Evolutionary conservation across 2,888 invertebrate species (phyloP).

Genomic region (Chydorus sphaericus): DNA sequence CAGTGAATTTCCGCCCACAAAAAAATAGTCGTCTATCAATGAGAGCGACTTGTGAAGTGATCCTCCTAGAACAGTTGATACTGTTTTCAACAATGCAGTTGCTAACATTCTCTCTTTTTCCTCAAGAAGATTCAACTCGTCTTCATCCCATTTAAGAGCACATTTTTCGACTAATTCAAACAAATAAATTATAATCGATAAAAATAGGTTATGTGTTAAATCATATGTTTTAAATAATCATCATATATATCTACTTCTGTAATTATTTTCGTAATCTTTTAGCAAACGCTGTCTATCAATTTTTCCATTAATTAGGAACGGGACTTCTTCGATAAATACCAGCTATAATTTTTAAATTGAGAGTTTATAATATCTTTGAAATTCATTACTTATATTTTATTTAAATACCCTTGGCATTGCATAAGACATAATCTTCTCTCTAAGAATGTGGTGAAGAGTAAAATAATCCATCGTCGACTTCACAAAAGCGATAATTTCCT

Average conservation of each 20-base stretch:
- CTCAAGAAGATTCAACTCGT: not conserved
- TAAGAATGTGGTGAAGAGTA: not conserved
- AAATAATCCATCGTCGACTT: no score
- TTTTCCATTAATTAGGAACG: constrained; percentile 71
- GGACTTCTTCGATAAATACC: constrained; percentile 45
- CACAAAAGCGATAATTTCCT: no score
- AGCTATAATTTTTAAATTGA: no score
- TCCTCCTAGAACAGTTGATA: constrained; percentile 47
- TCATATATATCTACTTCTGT: not conserved
- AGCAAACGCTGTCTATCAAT: constrained; percentile 64
- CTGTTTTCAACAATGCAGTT: constrained; percentile 56
- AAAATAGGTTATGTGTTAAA: no score
- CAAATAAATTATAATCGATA: not conserved
- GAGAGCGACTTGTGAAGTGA: constrained; percentile 42
- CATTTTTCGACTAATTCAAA: not conserved
- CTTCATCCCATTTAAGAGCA: not conserved
- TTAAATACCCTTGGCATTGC: no score
- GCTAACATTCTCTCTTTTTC: constrained; percentile 33
- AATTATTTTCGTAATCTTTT: constrained; percentile 40
- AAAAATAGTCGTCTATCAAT: constrained; percentile 57
- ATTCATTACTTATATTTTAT: no score
- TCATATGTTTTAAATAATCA: no score
- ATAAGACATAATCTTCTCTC: no score
- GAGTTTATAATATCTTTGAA: no score
- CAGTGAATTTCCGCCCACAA: constrained; percentile 71